A percentile compares a stretch with the other conserved stretches of the same genome.
phyloP scores from a whole-genome alignment of 2,797 vertebrate genomes.

The Schizothorax lantsangensis region DNA sequence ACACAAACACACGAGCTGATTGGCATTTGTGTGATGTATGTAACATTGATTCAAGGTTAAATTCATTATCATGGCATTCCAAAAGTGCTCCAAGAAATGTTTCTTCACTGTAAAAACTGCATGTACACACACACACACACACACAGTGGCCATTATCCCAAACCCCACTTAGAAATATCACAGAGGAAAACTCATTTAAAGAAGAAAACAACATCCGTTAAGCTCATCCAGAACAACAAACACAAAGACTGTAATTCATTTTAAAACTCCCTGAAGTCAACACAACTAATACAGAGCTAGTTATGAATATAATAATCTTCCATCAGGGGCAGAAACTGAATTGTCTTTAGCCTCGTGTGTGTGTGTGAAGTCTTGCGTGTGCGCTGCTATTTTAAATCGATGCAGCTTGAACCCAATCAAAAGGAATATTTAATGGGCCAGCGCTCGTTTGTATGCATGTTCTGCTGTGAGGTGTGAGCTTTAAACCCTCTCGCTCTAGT shows the following conservation, averaged over 20 bases:
- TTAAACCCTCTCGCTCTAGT: neutral
- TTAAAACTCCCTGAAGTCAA: constrained; percentile 28
- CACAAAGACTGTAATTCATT: constrained; percentile 28
- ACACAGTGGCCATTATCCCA: neutral
- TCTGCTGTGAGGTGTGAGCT: neutral
- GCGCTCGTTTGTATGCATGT: constrained; percentile 64
- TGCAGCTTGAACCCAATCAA: constrained; percentile 78
- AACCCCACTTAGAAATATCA: neutral
- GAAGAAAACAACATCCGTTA: constrained; percentile 7
- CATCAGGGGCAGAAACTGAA: constrained; percentile 8
- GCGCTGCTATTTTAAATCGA: constrained; percentile 73
- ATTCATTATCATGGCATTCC: constrained; percentile 17
- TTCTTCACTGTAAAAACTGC: neutral
- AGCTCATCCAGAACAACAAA: constrained; percentile 25
- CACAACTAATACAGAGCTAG: constrained; percentile 6
- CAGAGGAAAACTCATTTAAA: constrained; percentile 25
- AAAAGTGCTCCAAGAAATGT: constrained; percentile 10
- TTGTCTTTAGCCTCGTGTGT: neutral
- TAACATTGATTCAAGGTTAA: constrained; percentile 45
- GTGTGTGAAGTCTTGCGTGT: constrained; percentile 67
- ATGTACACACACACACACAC: neutral
- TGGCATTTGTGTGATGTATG: constrained; percentile 22
- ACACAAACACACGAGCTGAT: constrained; percentile 6
- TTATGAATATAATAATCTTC: constrained; percentile 35
- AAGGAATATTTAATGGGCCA: constrained; percentile 80